Evolutionary conservation across 1,140 invertebrate genomes (phyloP).

Genomic region (Streblospio benedicti): DNA sequence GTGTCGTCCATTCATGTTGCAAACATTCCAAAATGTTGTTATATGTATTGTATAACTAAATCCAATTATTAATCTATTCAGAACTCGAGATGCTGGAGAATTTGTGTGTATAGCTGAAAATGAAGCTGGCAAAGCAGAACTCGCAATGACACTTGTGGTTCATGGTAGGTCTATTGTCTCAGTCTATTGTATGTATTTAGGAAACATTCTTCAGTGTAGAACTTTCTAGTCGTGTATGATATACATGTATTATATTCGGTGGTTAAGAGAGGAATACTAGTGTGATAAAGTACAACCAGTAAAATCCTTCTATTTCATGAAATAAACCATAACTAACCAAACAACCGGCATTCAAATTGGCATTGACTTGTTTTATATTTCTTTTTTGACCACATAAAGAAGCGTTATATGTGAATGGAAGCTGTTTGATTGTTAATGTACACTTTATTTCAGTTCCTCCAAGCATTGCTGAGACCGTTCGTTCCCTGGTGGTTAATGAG

Average conservation of each 20-base stretch:
- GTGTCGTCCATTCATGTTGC: too few species aligned
- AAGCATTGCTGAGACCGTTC: conserved; percentile 24
- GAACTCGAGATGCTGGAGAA: conserved; percentile 39
- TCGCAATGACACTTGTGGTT: conserved; percentile 28
- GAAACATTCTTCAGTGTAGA: too few species aligned
- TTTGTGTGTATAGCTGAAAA: conserved; percentile 46
- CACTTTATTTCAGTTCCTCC: conserved; percentile 33
- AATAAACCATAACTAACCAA: too few species aligned
- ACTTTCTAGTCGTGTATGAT: too few species aligned
- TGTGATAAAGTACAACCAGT: too few species aligned
- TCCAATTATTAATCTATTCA: conserved; percentile 18
- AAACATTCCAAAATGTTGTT: not conserved
- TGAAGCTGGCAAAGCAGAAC: conserved; percentile 31
- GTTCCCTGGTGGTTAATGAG: conserved; percentile 28
- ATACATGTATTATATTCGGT: too few species aligned
- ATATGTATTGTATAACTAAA: conserved; percentile 4
- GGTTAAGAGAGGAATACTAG: too few species aligned
- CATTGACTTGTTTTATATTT: not conserved
- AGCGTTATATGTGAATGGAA: too few species aligned
- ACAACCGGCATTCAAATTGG: too few species aligned
- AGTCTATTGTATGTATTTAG: too few species aligned
- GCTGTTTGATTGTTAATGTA: not conserved
- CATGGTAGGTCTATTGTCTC: conserved; percentile 32
- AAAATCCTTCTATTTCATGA: too few species aligned
- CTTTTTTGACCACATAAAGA: not conserved